A percentile compares a stretch with the other conserved stretches of the same genome.
Conservation (phyloP, 2,113 vertebrate genomes). For the Carlito syrichta region DNA sequence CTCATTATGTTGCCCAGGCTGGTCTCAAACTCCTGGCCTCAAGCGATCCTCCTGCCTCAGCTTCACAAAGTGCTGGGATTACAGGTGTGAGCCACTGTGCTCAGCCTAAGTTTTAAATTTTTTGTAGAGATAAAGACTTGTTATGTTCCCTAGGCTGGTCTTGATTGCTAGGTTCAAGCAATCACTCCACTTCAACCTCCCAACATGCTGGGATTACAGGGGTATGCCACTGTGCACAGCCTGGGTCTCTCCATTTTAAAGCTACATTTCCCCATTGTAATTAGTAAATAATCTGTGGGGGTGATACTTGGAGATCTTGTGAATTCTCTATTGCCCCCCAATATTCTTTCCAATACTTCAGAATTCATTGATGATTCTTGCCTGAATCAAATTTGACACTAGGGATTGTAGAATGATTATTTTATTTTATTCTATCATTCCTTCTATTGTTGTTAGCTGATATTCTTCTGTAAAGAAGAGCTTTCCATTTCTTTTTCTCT, state of each 20-base stretch:
- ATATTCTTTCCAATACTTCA: not conserved
- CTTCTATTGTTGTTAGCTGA: not conserved
- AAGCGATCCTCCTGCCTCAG: too few relatives aligned
- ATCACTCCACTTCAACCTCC: too few relatives aligned
- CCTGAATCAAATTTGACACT: not conserved
- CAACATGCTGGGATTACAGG: too few relatives aligned
- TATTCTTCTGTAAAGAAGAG: not conserved
- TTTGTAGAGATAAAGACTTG: too few relatives aligned
- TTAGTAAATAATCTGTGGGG: not conserved
- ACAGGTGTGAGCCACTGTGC: too few relatives aligned
- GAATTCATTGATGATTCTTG: not conserved
- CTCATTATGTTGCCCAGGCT: too few relatives aligned
- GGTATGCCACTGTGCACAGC: too few relatives aligned
- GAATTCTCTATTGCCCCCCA: not conserved
- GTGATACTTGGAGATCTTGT: not conserved
- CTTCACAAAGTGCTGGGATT: too few relatives aligned
- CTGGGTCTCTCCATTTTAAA: not conserved
- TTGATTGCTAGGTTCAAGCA: too few relatives aligned
- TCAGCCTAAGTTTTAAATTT: too few relatives aligned
- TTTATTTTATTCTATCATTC: not conserved
- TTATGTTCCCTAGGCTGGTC: too few relatives aligned
- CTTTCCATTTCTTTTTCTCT: not conserved
- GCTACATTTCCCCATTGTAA: not conserved
- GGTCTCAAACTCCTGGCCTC: too few relatives aligned
- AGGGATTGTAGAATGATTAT: not conserved